phyloP scores from a whole-genome alignment of 2,113 vertebrate species.

The Oreocharis arfaki region DNA sequence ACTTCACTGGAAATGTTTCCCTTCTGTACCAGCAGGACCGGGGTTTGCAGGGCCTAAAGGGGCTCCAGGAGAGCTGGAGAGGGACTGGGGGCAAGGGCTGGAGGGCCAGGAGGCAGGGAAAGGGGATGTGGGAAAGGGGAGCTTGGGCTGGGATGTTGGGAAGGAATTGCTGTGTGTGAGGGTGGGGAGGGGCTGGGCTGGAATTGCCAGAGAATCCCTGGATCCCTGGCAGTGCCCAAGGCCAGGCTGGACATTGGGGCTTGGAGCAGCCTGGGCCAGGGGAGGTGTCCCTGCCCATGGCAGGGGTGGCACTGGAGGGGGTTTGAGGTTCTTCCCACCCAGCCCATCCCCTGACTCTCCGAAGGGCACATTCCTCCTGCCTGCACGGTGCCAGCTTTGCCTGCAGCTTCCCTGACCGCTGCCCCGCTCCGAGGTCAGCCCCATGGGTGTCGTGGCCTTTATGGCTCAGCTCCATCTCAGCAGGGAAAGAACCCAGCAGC shows the following conservation, averaged over 20 bases:
- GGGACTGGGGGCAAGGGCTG: background rate
- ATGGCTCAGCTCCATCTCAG: background rate
- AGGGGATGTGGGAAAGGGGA: too few species aligned
- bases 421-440: too few species aligned
- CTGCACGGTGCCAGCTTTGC: background rate
- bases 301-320: rapidly evolving
- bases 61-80: background rate
- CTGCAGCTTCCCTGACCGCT: background rate
- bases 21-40: rapidly evolving
- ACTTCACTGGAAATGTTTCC: background rate
- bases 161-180: background rate
- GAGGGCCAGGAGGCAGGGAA: background rate
- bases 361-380: background rate
- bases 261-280: rapidly evolving
- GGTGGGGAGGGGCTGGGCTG: background rate
- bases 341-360: background rate
- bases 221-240: background rate
- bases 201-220: background rate
- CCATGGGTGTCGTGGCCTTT: background rate
- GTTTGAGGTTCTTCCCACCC: background rate
- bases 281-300: background rate
- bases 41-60: background rate
- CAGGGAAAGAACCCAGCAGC: background rate
- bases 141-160: background rate
- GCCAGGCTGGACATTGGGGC: background rate